These are phyloP conservation scores for Ceratina japonica DNA, from an alignment of 1,140 invertebrate genomes.

Conservation along the genomic window DNA sequence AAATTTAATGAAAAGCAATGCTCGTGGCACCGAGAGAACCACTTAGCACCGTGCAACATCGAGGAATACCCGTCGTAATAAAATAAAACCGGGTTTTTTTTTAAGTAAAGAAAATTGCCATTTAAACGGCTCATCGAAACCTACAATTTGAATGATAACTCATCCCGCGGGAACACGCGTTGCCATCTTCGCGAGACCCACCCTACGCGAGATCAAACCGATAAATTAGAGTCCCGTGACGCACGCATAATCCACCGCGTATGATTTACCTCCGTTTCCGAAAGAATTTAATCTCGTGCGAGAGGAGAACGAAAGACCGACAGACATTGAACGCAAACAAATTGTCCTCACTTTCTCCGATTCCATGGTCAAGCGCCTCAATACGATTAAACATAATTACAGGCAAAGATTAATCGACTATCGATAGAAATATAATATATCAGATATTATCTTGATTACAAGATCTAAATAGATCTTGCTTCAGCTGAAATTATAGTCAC, in stretches of 20 bases:
- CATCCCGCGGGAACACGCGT: not conserved
- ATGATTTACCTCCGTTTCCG: not conserved
- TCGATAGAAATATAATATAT: constrained; percentile 63
- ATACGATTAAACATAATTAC: constrained; percentile 3
- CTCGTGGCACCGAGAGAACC: not conserved
- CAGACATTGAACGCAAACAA: not conserved
- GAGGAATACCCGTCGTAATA: not conserved
- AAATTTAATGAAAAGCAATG: not conserved
- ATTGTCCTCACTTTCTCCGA: constrained; percentile 18
- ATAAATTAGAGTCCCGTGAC: constrained; percentile 6
- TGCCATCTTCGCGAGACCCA: not conserved
- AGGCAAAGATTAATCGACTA: constrained; percentile 37
- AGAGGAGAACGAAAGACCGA: not conserved
- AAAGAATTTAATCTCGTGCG: not conserved
- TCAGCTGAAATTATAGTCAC: too few species aligned
- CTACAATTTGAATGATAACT: constrained; percentile 20
- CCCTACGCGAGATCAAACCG: not conserved
- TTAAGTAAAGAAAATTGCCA: constrained; percentile 1
- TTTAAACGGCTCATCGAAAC: constrained; percentile 5
- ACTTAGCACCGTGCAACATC: not conserved
- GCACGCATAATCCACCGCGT: not conserved
- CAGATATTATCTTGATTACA: constrained; percentile 65
- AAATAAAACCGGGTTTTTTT: not conserved
- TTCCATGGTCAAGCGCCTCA: constrained; percentile 11
- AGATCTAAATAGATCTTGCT: constrained; percentile 58